Percentiles rank a stretch among this genome's conserved stretches.
phyloP scores from a whole-genome alignment of 2,888 invertebrate genomes.

The Darwinula stevensoni region DNA sequence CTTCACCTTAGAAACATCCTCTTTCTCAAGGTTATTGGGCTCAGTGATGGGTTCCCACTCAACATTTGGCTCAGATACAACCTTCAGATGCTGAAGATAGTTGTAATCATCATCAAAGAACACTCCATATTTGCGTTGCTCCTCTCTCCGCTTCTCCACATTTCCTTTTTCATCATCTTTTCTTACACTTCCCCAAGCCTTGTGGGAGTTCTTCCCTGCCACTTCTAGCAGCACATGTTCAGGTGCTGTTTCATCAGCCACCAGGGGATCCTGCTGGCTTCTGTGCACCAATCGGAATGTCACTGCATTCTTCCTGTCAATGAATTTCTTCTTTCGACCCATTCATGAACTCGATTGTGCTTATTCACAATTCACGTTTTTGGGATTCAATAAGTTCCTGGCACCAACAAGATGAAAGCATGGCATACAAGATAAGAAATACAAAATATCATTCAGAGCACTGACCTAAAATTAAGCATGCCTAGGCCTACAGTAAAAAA shows the following conservation, averaged over 20 bases:
- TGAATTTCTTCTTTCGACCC: slow-evolving; percentile 41
- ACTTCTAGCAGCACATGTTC: slow-evolving; percentile 49
- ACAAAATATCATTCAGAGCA: no score
- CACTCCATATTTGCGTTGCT: slow-evolving; percentile 59
- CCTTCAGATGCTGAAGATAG: slow-evolving; percentile 66
- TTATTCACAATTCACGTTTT: no score
- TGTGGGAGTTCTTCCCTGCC: slow-evolving; percentile 6
- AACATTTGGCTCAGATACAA: slow-evolving; percentile 15
- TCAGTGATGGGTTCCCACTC: slow-evolving; percentile 16
- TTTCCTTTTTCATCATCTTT: no score
- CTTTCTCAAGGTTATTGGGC: no score
- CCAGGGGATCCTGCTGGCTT: slow-evolving; percentile 71
- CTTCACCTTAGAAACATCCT: no score
- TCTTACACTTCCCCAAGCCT: no score
- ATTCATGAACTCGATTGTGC: no score
- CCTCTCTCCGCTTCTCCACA: slow-evolving; percentile 26
- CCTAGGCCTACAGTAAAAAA: no score
- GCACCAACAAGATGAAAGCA: no score
- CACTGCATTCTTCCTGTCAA: slow-evolving; percentile 65
- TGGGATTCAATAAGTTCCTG: no score
- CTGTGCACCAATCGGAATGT: slow-evolving; percentile 77
- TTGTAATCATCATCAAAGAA: slow-evolving; percentile 84
- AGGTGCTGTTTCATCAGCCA: slow-evolving; percentile 61
- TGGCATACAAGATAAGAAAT: no score
- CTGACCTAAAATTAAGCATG: no score